A percentile compares a stretch with the other conserved stretches of the same genome.
phyloP scores from a whole-genome alignment of 2,113 vertebrate genomes.

The Mionectes macconnelli region DNA sequence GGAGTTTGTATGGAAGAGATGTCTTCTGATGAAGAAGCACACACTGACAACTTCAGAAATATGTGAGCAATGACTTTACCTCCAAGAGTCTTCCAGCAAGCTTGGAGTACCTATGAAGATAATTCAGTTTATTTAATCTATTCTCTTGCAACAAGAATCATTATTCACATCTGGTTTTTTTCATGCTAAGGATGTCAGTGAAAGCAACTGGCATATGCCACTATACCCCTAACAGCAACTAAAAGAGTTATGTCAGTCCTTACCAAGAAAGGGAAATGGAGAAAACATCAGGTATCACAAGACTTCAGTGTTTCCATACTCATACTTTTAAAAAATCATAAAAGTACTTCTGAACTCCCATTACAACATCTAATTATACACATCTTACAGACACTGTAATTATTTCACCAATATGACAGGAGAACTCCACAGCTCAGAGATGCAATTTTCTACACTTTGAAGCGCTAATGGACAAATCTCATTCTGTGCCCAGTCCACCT shows the following conservation, averaged over 20 bases:
- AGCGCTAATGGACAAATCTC: conserved; percentile 11
- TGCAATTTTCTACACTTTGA: conserved; percentile 6
- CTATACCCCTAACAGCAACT: not conserved
- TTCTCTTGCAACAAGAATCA: not conserved
- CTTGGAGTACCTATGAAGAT: not conserved
- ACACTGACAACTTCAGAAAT: not conserved
- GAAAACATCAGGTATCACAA: not conserved
- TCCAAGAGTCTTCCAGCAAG: not conserved
- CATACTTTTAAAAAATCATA: not conserved
- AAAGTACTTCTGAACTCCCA: not conserved
- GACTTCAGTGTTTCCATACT: not conserved
- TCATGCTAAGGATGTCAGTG: not conserved
- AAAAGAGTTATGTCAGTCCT: not conserved
- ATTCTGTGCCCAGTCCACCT: not conserved
- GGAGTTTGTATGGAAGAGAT: not conserved
- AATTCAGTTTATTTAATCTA: not conserved
- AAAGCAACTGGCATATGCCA: not conserved
- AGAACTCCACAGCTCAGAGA: not conserved
- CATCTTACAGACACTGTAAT: conserved; percentile 8
- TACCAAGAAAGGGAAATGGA: not conserved
- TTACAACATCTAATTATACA: conserved; percentile 17
- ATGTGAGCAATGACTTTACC: not conserved
- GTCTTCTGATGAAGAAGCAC: not conserved
- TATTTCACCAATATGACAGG: not conserved
- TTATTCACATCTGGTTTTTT: not conserved